Conservation (phyloP, 2,888 invertebrate species). For the Trachelus tabidus region DNA sequence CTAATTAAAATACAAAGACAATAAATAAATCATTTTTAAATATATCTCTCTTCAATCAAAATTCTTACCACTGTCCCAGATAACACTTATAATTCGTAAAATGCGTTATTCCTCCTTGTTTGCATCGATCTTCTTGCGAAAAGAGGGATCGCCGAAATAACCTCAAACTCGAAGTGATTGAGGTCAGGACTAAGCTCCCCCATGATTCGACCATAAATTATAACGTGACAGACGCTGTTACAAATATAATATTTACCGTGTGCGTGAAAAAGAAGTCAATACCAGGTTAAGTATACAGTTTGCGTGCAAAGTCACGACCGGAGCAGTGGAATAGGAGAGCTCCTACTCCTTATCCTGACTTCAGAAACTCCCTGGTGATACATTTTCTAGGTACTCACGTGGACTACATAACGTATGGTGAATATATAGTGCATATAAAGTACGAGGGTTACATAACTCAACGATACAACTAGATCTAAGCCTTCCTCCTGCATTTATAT, state of each 20-base stretch:
- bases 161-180: neutral
- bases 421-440: neutral
- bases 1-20: neutral
- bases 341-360: neutral
- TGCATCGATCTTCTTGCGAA: neutral
- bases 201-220: neutral
- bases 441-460: neutral
- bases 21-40: neutral
- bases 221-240: neutral
- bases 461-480: neutral
- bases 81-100: neutral
- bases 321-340: neutral
- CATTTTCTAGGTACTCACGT: neutral
- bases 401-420: neutral
- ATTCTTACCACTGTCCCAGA: neutral
- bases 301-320: neutral
- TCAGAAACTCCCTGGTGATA: neutral
- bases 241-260: neutral
- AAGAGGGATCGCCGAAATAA: neutral
- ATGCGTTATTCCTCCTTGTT: neutral
- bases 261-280: neutral
- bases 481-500: neutral
- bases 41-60: neutral
- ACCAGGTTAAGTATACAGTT: neutral
- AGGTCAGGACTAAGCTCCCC: neutral